Evolutionary conservation across 2,113 vertebrate species (phyloP).

Genomic region (Apeltes quadracus): DNA sequence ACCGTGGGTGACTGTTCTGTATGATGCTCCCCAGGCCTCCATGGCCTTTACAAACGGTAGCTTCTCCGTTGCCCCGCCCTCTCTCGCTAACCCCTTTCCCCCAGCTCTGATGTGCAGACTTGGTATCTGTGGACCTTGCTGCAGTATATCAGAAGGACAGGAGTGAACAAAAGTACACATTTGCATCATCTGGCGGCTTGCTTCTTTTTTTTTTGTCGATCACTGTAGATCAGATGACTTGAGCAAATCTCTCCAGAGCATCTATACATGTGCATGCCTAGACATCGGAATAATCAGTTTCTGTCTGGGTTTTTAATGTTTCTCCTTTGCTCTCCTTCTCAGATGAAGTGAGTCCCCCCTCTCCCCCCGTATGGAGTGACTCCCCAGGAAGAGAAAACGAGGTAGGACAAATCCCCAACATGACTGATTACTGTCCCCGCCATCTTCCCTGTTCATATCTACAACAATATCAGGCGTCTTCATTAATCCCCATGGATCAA

Average conservation of each 20-base stretch:
- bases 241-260: constrained; percentile 48
- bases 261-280: constrained; percentile 39
- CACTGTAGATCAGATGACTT: constrained; percentile 44
- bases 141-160: constrained; percentile 45
- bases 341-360: constrained; percentile 83
- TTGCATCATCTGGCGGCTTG: constrained; percentile 36
- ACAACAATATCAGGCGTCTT: constrained; percentile 83
- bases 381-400: constrained; percentile 79
- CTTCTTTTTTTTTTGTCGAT: constrained; percentile 40
- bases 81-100: constrained; percentile 15
- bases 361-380: constrained; percentile 74
- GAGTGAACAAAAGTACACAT: constrained; percentile 57
- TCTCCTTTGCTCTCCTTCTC: constrained; percentile 66
- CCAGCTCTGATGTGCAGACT: constrained; percentile 27
- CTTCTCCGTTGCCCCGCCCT: constrained; percentile 27
- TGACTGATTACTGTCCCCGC: constrained; percentile 81
- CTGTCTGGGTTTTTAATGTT: constrained; percentile 66
- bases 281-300: constrained; percentile 57
- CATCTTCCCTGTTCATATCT: constrained; percentile 80
- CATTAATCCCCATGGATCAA: constrained; percentile 83
- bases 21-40: constrained; percentile 52
- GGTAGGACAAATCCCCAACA: constrained; percentile 81
- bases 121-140: constrained; percentile 36
- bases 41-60: constrained; percentile 52
- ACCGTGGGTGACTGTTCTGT: constrained; percentile 56